Evolutionary conservation across 2,113 vertebrate species (phyloP).

Genomic region (Uropsilus gracilis): DNA sequence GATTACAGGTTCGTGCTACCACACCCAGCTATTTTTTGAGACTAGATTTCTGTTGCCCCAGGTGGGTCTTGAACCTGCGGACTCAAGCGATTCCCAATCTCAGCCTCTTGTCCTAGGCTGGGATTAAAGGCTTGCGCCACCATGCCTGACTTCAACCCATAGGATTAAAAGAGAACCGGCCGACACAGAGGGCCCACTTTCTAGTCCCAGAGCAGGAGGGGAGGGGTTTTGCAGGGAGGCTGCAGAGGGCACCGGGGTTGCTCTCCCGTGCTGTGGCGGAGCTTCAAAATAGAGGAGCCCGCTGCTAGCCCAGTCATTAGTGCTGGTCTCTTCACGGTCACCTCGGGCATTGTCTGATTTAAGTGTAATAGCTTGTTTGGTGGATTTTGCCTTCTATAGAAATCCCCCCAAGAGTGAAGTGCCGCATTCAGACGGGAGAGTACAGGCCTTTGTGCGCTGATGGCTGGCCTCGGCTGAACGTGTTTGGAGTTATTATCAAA

Average conservation of each 20-base stretch:
- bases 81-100: too few species aligned
- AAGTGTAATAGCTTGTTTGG: conserved; percentile 79
- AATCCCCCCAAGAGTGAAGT: conserved; percentile 64
- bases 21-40: too few species aligned
- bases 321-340: conserved; percentile 61
- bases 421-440: conserved; percentile 30
- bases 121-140: too few species aligned
- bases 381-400: conserved; percentile 73
- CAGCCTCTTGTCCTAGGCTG: too few species aligned
- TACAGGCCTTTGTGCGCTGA: conserved; percentile 61
- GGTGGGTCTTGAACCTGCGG: too few species aligned
- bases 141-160: too few species aligned
- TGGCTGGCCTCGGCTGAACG: conserved; percentile 56
- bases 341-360: conserved; percentile 80
- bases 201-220: conserved; percentile 43
- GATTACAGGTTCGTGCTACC: too few species aligned
- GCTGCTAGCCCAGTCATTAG: conserved; percentile 78
- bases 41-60: too few species aligned
- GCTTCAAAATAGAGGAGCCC: conserved; percentile 75
- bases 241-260: conserved; percentile 64
- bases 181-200: conserved; percentile 54
- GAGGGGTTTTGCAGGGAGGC: conserved; percentile 45
- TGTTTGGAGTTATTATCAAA: conserved; percentile 79
- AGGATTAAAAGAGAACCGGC: conserved; percentile 46
- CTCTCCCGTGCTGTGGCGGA: conserved; percentile 53